phyloP scores from a whole-genome alignment of 2,888 invertebrate genomes.

The Agonopterix alstromeriana region DNA sequence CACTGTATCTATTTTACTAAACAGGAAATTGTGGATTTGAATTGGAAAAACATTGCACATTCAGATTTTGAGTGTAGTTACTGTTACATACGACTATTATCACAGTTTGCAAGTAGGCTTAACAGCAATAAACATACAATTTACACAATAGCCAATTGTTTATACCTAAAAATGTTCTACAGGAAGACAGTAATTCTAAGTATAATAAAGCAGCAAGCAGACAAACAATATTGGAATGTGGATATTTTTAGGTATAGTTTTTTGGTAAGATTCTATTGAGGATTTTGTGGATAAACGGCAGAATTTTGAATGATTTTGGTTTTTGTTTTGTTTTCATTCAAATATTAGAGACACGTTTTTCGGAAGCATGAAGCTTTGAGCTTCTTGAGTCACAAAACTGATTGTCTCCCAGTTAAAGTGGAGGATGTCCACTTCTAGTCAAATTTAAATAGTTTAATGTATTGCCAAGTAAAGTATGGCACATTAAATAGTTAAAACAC shows the following conservation, averaged over 20 bases:
- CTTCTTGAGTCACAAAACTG: conserved; percentile 20
- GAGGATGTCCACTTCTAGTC: conserved; percentile 19
- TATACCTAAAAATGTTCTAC: conserved; percentile 36
- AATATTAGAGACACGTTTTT: conserved; percentile 8
- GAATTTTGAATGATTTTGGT: conserved; percentile 32
- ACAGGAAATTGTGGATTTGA: too few relatives aligned
- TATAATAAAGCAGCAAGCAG: conserved; percentile 27
- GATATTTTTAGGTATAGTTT: conserved; percentile 12
- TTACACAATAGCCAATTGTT: conserved; percentile 19
- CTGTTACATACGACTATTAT: too few relatives aligned
- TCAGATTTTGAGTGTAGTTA: too few relatives aligned
- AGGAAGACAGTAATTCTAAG: conserved; percentile 49
- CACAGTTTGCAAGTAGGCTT: background rate
- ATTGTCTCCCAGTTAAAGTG: background rate
- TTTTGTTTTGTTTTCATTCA: conserved; percentile 21
- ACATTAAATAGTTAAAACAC: conserved; percentile 13
- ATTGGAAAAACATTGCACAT: too few relatives aligned
- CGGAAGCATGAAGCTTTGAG: conserved; percentile 17
- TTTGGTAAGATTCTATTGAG: conserved; percentile 32
- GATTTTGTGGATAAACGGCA: conserved; percentile 11
- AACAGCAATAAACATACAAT: conserved; percentile 19
- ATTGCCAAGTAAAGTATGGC: conserved; percentile 26
- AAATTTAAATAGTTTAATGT: conserved; percentile 17
- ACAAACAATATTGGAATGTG: conserved; percentile 37
- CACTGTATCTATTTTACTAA: too few relatives aligned